Evolutionary conservation across 2,113 vertebrate species (phyloP), one percentile per base, ranked within the genome.

Genomic region (Struthidea cinerea): DNA sequence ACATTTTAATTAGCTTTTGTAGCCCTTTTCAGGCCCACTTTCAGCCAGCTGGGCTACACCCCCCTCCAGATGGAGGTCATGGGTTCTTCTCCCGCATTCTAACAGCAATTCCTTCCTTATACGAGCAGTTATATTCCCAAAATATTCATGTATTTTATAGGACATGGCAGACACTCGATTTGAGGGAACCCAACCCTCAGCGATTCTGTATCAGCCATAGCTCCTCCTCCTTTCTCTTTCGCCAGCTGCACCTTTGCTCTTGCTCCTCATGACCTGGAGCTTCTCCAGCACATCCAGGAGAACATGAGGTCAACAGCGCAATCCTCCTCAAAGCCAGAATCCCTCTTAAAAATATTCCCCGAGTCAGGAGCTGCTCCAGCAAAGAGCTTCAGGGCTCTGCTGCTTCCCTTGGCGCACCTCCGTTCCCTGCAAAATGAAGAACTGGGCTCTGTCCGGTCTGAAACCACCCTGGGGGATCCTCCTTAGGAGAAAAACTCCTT

Each of bases 1-100:
- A 95, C 95, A 63, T 97, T 96, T 94, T 96, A 93, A 95, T 97
- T 84, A 92, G 68, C 63, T 91, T 50, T 80, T 55, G 3, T 39
- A 57, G 95, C 16, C 79, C 57, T 84, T 94, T 88, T 39, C 71
- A 77, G 93, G 20, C 85, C 86, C 52, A 17, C 90, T 83, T 92
- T 57, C 75, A 92, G 71, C 53, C 90, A 94, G 96, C 90, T 95
- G 86, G 92, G 90, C 83, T 50, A 60, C 2, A 6, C 46, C 76
- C 68, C 57, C 63, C 64, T 92, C 90, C 95, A 96, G 50, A 86
- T 81, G 95, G 86, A 81, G 92, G 83, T 92, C 92, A 93, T 3
- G 12, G 79, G 15, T 46, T 39, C 88, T 93, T 49, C 90, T 90
- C 87, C 75, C 63, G 55, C 71, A 77, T 30, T 83, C 86, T 88